phyloP scores from a whole-genome alignment of 2,888 invertebrate genomes.

The Ophion costatus region DNA sequence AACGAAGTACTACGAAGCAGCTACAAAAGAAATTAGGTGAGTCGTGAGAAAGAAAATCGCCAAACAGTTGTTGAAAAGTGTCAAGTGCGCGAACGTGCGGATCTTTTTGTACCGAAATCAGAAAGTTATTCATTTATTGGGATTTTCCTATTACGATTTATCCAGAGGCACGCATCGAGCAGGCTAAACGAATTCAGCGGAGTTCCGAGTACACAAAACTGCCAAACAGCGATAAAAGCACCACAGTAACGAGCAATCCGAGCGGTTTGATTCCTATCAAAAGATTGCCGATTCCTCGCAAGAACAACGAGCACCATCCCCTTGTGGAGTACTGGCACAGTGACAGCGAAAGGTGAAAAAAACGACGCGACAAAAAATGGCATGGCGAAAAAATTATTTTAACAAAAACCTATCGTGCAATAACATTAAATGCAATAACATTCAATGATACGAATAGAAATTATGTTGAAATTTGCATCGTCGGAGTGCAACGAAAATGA shows the following conservation, averaged over 20 bases:
- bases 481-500: too few relatives aligned
- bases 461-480: too few relatives aligned
- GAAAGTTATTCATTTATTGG: background rate
- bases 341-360: slow-evolving; percentile 80
- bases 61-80: background rate
- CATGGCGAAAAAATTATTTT: too few relatives aligned
- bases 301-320: slow-evolving; percentile 83
- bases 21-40: slow-evolving; percentile 83
- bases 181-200: slow-evolving; percentile 82
- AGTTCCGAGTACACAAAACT: slow-evolving; percentile 82
- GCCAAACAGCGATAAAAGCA: slow-evolving; percentile 77
- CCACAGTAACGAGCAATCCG: slow-evolving; percentile 68
- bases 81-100: background rate
- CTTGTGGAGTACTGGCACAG: slow-evolving; percentile 85
- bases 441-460: too few relatives aligned
- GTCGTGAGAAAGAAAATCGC: background rate
- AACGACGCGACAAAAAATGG: background rate
- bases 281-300: slow-evolving; percentile 82
- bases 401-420: background rate
- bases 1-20: slow-evolving; percentile 80
- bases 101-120: background rate
- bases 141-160: slow-evolving; percentile 35
- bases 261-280: slow-evolving; percentile 81
- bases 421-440: too few relatives aligned
- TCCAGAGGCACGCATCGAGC: slow-evolving; percentile 82